Evolutionary conservation across 1,140 invertebrate genomes (phyloP), one percentile per base, ranked within the genome.

Genomic region (Aphaenogaster ashmeadi): DNA sequence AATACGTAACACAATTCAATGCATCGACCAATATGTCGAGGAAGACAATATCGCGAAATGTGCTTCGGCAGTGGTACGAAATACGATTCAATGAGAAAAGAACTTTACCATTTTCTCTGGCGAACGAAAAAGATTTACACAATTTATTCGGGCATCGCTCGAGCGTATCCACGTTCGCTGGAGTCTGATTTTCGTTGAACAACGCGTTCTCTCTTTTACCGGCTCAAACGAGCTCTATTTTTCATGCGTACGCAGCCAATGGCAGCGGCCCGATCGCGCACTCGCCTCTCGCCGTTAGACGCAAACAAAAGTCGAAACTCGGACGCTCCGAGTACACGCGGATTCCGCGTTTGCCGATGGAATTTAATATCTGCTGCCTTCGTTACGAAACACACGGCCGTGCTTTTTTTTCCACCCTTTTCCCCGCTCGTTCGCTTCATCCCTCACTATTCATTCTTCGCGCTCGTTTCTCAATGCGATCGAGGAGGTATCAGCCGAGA

Each of bases 291-390:
- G 58, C 89, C 66, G 72, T 54, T 62, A 52, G 88, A 74, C 78
- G 86, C 89, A 90, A 90, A 90, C 88, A 90, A 90, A 90, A 90
- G 89, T 90, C 88, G 66, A 86, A 89, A 89, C 84, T 87, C 85
- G 88, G 84, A 90, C 86, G 88, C 75, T 79, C 75, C 89, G 84
- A 66, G 84, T 87, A 87, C 86, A 84, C 88, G 86, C 72, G 79
- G 86, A 90, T 90, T 89, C 88, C 89, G 52, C 84, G 88, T 88
- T 90, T 90, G 89, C 60, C 89, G 88, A 90, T 90, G 88, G 89
- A 90, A 90, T 90, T 90, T 90, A 90, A 90, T 90, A 90, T 90
- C 89, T 86, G 89, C 89, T 89, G 88, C 89, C 88, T 90, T 90
- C 89, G 89, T 90, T 90, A 90, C 86, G 88, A 87, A 90, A 90